These are phyloP conservation scores for Chouioia cunea DNA, from an alignment of 2,888 invertebrate species.

Conservation along the genomic window DNA sequence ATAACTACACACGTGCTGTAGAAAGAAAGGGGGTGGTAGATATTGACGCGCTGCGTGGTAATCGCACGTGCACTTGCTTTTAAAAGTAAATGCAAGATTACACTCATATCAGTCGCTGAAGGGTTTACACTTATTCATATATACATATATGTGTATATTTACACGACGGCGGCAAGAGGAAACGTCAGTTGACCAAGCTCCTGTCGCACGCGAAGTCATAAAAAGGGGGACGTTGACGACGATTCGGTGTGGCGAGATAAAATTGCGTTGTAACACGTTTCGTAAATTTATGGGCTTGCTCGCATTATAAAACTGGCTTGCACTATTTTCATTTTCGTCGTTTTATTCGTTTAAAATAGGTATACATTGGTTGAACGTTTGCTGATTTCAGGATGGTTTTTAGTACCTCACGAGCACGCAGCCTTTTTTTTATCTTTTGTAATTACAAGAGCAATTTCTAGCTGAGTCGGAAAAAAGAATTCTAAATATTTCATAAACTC, in stretches of 20 bases:
- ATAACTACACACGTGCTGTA: too few species aligned
- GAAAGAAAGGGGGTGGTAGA: too few species aligned
- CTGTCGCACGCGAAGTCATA: slow-evolving; percentile 2
- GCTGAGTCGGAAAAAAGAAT: too few species aligned
- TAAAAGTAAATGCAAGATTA: too few species aligned
- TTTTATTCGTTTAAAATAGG: neutral
- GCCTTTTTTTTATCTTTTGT: neutral
- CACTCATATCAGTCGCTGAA: too few species aligned
- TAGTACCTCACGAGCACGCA: neutral
- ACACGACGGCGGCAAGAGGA: neutral
- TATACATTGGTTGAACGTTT: neutral
- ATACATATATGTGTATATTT: neutral
- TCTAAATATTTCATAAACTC: too few species aligned
- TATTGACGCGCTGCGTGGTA: too few species aligned
- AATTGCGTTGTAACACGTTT: slow-evolving; percentile 17
- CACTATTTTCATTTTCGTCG: neutral
- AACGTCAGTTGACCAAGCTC: neutral
- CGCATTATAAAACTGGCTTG: neutral
- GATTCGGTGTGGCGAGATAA: slow-evolving; percentile 15
- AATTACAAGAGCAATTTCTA: neutral
- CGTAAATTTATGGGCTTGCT: slow-evolving; percentile 6
- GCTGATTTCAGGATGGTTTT: neutral
- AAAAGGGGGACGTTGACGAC: neutral
- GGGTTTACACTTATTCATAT: neutral
- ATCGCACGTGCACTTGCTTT: too few species aligned